Conservation (phyloP, 2,113 vertebrate genomes). For the Gallinago paraguaiae region DNA sequence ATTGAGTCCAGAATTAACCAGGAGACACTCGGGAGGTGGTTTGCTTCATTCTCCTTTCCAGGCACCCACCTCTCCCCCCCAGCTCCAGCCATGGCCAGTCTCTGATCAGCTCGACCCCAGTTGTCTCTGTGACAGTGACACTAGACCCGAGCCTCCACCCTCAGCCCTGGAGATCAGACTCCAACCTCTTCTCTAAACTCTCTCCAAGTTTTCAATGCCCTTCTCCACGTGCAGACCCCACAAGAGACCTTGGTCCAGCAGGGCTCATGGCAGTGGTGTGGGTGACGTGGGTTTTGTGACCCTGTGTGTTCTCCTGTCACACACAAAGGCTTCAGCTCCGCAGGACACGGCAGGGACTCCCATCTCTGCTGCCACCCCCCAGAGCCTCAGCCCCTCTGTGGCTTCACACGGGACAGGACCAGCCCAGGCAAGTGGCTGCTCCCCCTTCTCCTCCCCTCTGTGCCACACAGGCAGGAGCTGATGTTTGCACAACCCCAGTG, state of each 20-base stretch:
- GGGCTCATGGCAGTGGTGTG: neutral
- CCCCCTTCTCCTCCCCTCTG: neutral
- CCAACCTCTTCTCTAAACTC: neutral
- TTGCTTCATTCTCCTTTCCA: neutral
- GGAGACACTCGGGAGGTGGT: neutral
- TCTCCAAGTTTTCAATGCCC: neutral
- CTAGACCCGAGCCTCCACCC: neutral
- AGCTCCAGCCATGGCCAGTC: fast-evolving
- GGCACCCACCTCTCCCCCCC: no score
- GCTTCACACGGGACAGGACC: fast-evolving
- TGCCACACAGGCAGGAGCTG: neutral
- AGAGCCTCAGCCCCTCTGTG: neutral
- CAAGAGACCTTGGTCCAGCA: fast-evolving
- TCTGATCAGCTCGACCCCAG: neutral
- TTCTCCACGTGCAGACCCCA: neutral
- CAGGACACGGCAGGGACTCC: fast-evolving
- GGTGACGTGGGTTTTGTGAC: fast-evolving
- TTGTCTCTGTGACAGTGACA: neutral
- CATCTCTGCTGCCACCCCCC: fast-evolving
- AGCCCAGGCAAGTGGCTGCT: neutral
- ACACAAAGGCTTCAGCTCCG: neutral
- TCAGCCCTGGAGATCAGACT: neutral
- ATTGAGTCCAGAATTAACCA: neutral
- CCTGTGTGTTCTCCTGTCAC: fast-evolving
- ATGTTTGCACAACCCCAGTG: fast-evolving